Evolutionary conservation across 2,888 invertebrate genomes (phyloP).

Genomic region (Pandemis corylana): DNA sequence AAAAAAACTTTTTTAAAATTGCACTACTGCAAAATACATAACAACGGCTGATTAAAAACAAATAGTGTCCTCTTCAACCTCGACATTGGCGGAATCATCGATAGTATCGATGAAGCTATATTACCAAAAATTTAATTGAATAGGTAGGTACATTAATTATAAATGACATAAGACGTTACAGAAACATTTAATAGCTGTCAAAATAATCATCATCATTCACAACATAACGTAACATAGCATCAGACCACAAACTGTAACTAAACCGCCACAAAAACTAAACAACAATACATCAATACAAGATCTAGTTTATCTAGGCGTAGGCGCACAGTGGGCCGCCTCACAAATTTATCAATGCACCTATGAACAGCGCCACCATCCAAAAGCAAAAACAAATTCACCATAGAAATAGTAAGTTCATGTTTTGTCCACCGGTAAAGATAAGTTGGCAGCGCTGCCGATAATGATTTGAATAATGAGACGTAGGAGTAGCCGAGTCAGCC

Average conservation of each 20-base stretch:
- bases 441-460: conserved; percentile 40
- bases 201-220: too few species aligned
- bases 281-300: conserved; percentile 63
- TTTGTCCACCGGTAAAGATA: conserved; percentile 26
- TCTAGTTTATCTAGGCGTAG: conserved; percentile 74
- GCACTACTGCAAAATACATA: too few species aligned
- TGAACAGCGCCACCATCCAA: conserved; percentile 5
- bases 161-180: too few species aligned
- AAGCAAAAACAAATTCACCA: background rate
- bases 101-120: too few species aligned
- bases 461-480: conserved; percentile 48
- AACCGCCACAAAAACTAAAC: conserved; percentile 57
- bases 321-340: conserved; percentile 63
- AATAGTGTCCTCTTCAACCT: too few species aligned
- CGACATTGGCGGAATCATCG: too few species aligned
- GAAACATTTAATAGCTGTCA: too few species aligned
- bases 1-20: too few species aligned
- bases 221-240: background rate
- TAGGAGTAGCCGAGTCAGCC: conserved; percentile 72
- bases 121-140: too few species aligned
- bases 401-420: background rate
- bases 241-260: conserved; percentile 12
- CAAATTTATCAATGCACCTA: conserved; percentile 28
- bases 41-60: too few species aligned
- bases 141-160: too few species aligned